phyloP scores from a whole-genome alignment of 2,113 vertebrate species.

The Lontra canadensis region DNA sequence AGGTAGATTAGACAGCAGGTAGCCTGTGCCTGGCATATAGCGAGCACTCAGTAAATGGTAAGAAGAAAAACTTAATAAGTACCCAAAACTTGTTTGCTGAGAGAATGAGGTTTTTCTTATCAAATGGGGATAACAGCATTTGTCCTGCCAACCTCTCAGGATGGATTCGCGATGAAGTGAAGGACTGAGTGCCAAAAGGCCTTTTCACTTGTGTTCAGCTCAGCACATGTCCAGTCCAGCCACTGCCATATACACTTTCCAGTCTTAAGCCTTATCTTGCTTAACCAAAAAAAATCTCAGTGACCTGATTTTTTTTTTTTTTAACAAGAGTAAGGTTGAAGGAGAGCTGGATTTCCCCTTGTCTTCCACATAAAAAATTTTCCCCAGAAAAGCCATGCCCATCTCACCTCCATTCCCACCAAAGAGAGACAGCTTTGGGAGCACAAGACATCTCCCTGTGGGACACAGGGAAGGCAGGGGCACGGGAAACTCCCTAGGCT shows the following conservation, averaged over 20 bases:
- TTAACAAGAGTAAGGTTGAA: background rate
- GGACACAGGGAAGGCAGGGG: background rate
- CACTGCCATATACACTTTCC: background rate
- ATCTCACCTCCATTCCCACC: background rate
- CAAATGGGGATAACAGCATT: background rate
- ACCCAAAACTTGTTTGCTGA: background rate
- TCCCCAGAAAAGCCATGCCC: background rate
- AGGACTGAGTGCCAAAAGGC: background rate
- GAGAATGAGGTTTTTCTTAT: background rate
- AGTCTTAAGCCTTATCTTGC: background rate
- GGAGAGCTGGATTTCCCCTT: background rate
- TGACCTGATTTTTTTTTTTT: background rate
- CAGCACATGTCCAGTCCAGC: background rate
- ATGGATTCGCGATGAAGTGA: background rate
- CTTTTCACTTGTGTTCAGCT: background rate
- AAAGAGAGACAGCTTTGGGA: background rate
- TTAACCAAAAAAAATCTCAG: background rate
- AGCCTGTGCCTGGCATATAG: background rate
- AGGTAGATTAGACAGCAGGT: background rate
- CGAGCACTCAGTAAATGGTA: background rate
- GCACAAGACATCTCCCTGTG: background rate
- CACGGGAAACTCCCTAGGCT: background rate
- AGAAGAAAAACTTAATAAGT: background rate
- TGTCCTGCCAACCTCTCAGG: background rate
- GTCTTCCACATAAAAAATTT: background rate